Evolutionary conservation across 1,140 invertebrate species (phyloP), one percentile per base, ranked within the genome.

Genomic region (Drosophila albomicans): DNA sequence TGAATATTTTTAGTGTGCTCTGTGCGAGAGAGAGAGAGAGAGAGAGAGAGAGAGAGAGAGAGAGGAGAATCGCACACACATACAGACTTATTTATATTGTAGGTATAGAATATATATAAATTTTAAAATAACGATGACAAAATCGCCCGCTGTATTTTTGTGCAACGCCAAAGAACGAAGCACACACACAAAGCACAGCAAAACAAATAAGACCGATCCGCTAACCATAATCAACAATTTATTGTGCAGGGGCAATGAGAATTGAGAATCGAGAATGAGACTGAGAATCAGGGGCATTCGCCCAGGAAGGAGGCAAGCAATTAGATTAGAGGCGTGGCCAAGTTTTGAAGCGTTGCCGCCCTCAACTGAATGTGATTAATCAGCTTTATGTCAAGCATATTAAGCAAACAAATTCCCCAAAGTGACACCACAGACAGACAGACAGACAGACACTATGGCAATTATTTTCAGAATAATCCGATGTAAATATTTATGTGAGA

Each of bases 121-220:
- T 87, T 91, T 91, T 90, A 91, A 91, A 91, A 91, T 91, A 91
- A 90, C 86, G 90, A 91, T 91, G 90, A 91, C 90, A 91, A 90
- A 90, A 91, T 91, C 78, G 15, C 2, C 15, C 67, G 46, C 38
- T 71, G 59, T 71, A 65, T 71, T 71, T 75, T 57, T 69, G 81
- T 79, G 72, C 74, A 71, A 89, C 70, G 72, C 35, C 49, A 76
- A 63, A 63, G 49, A 75, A 49, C 32, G 32, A 56, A 78, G 49
- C 48, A 46, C 20, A 56, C 20, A 56, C 45, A 61, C 45, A 67
- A 66, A 70, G 85, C 64, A 52, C 58, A 25, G 20, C 20, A 25
- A 25, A 25, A 25, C 20, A 62, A 85, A 59, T 16, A 58, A 61
- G 45, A 65, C 13, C 66, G 15, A 38, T n/a, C 35, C 35, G 35